Evolutionary conservation across 2,797 vertebrate species (phyloP), one percentile per base, ranked within the genome.

Genomic region (Sebastes trivittatus): DNA sequence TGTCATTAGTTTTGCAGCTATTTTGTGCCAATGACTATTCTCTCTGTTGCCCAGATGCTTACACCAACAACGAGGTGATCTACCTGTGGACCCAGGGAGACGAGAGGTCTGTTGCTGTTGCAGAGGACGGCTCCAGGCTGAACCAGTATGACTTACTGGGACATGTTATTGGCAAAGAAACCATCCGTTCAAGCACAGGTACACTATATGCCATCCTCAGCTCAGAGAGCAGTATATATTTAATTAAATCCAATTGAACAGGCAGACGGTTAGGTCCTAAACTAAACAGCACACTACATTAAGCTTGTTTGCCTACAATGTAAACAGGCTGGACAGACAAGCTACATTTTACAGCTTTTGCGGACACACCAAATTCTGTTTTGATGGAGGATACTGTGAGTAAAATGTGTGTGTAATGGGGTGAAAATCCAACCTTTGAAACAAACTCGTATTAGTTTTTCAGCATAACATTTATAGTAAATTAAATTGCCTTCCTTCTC

Each of bases 131-230:
- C 34, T 99, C 98, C 73, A 95, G 98, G 66, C 96, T 99, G 70
- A 99, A 99, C 91, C 98, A 99, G 84, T 99, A 99, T 32, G 98
- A 99, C 92, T 91, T 99, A 60, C 93, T 99, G 92, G 98, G 98
- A 56, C 97, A 99, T 4, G 97, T 97, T 42, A 98, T 97, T 81
- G 97, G 98, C 61, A 98, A 97, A 84, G 98, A 99, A 93, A 97
- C 97, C 93, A 98, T 99, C 92, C 97, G 97, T 66, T 99, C 98
- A 82, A 99, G 98, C 94, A 99, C 98, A 98, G 98, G 98, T 98
- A 97, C 34, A 34, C 7, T 1, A 58, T 5, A 49, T 6, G 3
- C 6, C 38, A 18, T 22, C 27, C 27, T 72, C 60, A 34, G 38
- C 16, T 59, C 66, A 75, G 54, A 58, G 46, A 60, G 32, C 23